Conservation (phyloP, 2,797 vertebrate species). For the Enteromius trimaculatus region DNA sequence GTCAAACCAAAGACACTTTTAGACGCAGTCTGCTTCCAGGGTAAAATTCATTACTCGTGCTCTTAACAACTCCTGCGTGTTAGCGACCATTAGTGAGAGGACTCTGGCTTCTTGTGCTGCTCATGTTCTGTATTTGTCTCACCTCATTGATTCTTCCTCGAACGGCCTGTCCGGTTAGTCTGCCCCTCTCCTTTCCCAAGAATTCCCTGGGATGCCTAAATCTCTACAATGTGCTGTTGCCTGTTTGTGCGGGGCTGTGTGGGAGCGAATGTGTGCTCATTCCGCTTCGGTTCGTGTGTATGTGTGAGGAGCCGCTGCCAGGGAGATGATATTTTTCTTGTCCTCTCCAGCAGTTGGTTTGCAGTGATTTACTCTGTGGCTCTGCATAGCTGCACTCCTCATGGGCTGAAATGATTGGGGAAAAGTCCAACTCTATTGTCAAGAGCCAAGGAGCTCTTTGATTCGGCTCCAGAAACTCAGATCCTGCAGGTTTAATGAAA, state of each 20-base stretch:
- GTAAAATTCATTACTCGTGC: slow-evolving; percentile 2
- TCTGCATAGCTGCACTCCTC: slow-evolving; percentile 43
- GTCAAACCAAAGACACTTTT: slow-evolving; percentile 1
- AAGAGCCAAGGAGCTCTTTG: slow-evolving; percentile 50
- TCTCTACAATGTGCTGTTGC: neutral
- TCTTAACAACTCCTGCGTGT: slow-evolving; percentile 8
- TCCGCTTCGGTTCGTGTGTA: slow-evolving; percentile 2
- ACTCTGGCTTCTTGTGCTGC: slow-evolving; percentile 9
- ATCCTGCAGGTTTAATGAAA: slow-evolving; percentile 42
- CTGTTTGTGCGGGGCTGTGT: neutral
- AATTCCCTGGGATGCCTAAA: slow-evolving; percentile 42
- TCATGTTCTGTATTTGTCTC: slow-evolving; percentile 16
- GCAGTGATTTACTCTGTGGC: slow-evolving; percentile 49
- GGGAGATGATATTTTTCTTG: slow-evolving; percentile 47
- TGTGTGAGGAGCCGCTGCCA: slow-evolving; percentile 21
- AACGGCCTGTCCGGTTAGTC: slow-evolving; percentile 38
- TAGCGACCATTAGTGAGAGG: slow-evolving; percentile 10
- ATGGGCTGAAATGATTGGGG: slow-evolving; percentile 37
- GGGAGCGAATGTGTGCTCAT: slow-evolving; percentile 15
- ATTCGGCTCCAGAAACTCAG: slow-evolving; percentile 49
- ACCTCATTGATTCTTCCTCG: neutral
- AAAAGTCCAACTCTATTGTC: slow-evolving; percentile 48
- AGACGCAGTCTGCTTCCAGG: neutral
- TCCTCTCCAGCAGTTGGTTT: slow-evolving; percentile 40
- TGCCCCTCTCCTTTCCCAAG: slow-evolving; percentile 34